Evolutionary conservation across 2,888 invertebrate species (phyloP).

Genomic region (Drosophila anceps): DNA sequence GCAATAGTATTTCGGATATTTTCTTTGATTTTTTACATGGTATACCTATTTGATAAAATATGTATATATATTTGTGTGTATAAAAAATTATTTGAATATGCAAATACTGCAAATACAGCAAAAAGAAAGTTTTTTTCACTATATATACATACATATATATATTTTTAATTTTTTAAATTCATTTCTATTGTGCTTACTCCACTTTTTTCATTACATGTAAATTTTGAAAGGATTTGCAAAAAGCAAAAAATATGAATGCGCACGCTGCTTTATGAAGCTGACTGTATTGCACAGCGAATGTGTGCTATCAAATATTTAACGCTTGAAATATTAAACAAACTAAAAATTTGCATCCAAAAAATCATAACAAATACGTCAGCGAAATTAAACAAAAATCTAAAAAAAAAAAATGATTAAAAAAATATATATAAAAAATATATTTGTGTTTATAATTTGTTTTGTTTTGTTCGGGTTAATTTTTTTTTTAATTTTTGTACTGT

Average conservation of each 20-base stretch:
- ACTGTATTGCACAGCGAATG: slow-evolving; percentile 41
- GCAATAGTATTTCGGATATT: slow-evolving; percentile 11
- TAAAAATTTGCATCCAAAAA: slow-evolving; percentile 58
- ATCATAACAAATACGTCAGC: slow-evolving; percentile 33
- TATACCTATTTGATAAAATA: slow-evolving; percentile 37
- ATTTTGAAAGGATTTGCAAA: slow-evolving; percentile 44
- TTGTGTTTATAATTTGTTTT: slow-evolving; percentile 21
- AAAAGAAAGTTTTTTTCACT: slow-evolving; percentile 28
- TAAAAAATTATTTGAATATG: slow-evolving; percentile 76
- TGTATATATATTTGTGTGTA: slow-evolving; percentile 14
- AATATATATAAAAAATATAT: slow-evolving; percentile 13
- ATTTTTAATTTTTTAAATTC: slow-evolving; percentile 46
- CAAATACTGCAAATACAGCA: slow-evolving; percentile 76
- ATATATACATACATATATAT: slow-evolving; percentile 21
- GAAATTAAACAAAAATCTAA: slow-evolving; percentile 56
- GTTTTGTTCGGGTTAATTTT: background rate
- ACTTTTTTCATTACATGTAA: slow-evolving; percentile 45
- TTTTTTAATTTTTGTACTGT: slow-evolving; percentile 19
- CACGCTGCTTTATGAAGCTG: slow-evolving; percentile 60
- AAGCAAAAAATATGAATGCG: slow-evolving; percentile 5
- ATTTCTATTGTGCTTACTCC: slow-evolving; percentile 31
- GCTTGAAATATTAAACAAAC: slow-evolving; percentile 73
- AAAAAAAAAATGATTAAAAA: slow-evolving; percentile 40
- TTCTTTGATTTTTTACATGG: slow-evolving; percentile 8
- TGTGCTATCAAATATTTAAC: slow-evolving; percentile 70